Evolutionary conservation across 1,140 invertebrate species (phyloP), one percentile per base, ranked within the genome.

Genomic region (Apis dorsata): DNA sequence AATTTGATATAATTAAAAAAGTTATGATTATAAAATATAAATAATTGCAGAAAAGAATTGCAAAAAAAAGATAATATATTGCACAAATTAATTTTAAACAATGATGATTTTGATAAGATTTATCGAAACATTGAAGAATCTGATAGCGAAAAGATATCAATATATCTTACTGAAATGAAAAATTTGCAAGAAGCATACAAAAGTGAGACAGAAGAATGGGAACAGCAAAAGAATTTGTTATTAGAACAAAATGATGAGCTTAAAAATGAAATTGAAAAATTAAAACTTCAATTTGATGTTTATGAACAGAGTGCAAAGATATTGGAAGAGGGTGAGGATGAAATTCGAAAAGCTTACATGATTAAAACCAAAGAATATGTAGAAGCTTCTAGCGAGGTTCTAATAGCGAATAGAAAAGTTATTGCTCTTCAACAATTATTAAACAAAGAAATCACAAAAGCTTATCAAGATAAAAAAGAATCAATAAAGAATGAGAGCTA

Each of bases 381-480:
- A 0, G 86, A 93, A 76, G 77, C 76, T 11, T 59, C 81, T 24
- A 63, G 85, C 1, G 86, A 92, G n/a, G 72, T 89, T 51, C 74
- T 91, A 12, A 55, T 89, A 4, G 70, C 88, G 11, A 91, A 85
- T 11, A 86, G 92, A 13, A 94, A 94, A 79, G 88, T 79, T 66
- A 55, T 84, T 3, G 83, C 84, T 70, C 81, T 93, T 24, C 91
- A 94, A 76, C 90, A 92, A 34, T 81, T 90, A 13, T 82, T 94
- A 19, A 89, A 87, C 19, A 91, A 88, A 28, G 88, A 93, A 76
- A 87, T 88, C 13, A 77, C 82, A 9, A 92, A 93, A 81, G 76
- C 91, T 15, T 92, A 92, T 57, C 82, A 87, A 11, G 84, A 91
- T 63, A 85, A 91, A 66, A 92, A 92, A 69, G 91, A 94, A 72